phyloP scores from a whole-genome alignment of 1,140 invertebrate genomes.

The Drosophila seguyi region DNA sequence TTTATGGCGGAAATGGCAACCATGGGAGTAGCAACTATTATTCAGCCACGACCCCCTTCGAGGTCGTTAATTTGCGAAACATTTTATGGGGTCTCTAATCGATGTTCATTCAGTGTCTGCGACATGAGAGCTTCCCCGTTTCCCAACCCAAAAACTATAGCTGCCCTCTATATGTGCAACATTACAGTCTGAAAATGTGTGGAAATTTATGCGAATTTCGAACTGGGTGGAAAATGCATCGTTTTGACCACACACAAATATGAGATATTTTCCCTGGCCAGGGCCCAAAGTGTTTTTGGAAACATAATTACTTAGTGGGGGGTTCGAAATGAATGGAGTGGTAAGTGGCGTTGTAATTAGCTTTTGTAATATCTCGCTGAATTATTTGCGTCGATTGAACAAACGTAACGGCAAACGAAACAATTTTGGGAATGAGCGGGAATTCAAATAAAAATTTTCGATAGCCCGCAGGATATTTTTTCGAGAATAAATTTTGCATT shows the following conservation, averaged over 20 bases:
- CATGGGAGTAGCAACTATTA: slow-evolving; percentile 40
- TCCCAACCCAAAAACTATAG: slow-evolving; percentile 13
- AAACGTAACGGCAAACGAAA: slow-evolving; percentile 3
- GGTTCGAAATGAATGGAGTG: slow-evolving; percentile 16
- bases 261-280: slow-evolving; percentile 43
- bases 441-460: not conserved
- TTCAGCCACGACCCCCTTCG: slow-evolving; percentile 35
- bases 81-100: slow-evolving; percentile 55
- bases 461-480: slow-evolving; percentile 38
- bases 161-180: slow-evolving; percentile 24
- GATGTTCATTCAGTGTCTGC: slow-evolving; percentile 53
- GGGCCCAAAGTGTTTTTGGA: slow-evolving; percentile 33
- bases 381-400: slow-evolving; percentile 62
- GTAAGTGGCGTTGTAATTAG: slow-evolving; percentile 61
- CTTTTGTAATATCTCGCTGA: slow-evolving; percentile 58
- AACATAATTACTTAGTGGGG: slow-evolving; percentile 49
- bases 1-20: slow-evolving; percentile 12
- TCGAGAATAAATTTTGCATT: not conserved
- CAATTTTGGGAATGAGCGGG: not conserved
- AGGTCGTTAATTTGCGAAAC: slow-evolving; percentile 70
- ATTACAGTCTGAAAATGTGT: slow-evolving; percentile 18
- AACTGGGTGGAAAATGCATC: slow-evolving; percentile 52
- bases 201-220: slow-evolving; percentile 64
- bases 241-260: slow-evolving; percentile 38
- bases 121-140: slow-evolving; percentile 14